Percentiles rank a stretch among this genome's conserved stretches.
Evolutionary conservation across 1,140 invertebrate species (phyloP).

Genomic region (Ladona fulva): DNA sequence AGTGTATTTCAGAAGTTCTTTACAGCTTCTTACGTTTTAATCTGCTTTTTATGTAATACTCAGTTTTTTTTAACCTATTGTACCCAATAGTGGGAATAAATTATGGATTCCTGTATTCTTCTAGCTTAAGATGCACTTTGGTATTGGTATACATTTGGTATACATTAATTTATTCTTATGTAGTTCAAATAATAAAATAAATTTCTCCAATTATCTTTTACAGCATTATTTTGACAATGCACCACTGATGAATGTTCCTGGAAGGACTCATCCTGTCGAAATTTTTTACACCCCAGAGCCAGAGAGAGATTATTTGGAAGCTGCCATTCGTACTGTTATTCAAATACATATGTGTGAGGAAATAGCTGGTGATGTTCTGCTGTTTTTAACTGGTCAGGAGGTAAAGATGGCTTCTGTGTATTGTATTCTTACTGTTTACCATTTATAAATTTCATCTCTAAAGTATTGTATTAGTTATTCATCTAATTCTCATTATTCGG

Average conservation of each 20-base stretch:
- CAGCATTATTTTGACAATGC: slow-evolving; percentile 95
- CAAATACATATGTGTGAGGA: slow-evolving; percentile 99
- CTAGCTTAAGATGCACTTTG: too few species aligned
- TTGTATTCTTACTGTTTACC: background rate
- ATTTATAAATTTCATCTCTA: slow-evolving; percentile 12
- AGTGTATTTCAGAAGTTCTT: background rate
- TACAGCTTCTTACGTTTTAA: background rate
- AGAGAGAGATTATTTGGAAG: slow-evolving; percentile 96
- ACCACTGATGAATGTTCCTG: slow-evolving; percentile 96
- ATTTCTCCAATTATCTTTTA: slow-evolving; percentile 22
- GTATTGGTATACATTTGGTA: too few species aligned
- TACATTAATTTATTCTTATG: too few species aligned
- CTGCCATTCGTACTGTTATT: slow-evolving; percentile 95
- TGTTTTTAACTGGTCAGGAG: slow-evolving; percentile 91
- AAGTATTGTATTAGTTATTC: background rate
- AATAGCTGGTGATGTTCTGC: slow-evolving; percentile 80
- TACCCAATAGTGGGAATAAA: too few species aligned
- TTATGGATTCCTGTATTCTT: too few species aligned
- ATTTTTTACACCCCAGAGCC: slow-evolving; percentile 99
- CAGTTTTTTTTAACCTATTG: too few species aligned
- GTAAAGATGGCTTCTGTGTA: slow-evolving; percentile 29
- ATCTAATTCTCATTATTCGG: too few species aligned
- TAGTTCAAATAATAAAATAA: too few species aligned
- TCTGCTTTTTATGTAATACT: too few species aligned
- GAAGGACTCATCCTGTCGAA: slow-evolving; percentile 91